Evolutionary conservation across 2,797 vertebrate genomes (phyloP), one percentile per base, ranked within the genome.

Genomic region (Rhabdomys pumilio): DNA sequence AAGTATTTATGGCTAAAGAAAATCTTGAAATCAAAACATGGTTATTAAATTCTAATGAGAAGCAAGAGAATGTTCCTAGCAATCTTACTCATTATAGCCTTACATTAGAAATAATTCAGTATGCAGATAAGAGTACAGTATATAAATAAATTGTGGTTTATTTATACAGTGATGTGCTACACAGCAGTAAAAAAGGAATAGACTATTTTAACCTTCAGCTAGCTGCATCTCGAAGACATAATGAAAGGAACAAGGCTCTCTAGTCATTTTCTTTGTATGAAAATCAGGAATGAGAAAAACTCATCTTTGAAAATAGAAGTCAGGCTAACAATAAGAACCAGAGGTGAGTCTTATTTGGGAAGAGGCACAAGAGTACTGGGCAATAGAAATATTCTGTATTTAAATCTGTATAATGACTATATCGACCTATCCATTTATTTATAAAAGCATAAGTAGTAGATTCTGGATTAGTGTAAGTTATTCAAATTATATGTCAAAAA

Each of bases 11-110:
- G 44, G 14, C n/a, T 90, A 55, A 85, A 73, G 38, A 94, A 80
- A 73, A 90, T 20, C 59, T 55, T 15, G 61, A 93, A 72, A n/a
- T 3, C 44, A 88, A 76, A 96, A 47, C 7, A 50, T 26, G 86
- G 6, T 59, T 76, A 61, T 94, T 96, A 84, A 87, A 91, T 83
- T 86, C 24, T 73, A 90, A 8, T n/a, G 31, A 85, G 75, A 94
- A 83, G 44, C 34, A 69, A 93, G 96, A 85, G 6, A 53, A 63
- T 81, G 19, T 92, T 93, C 1, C n/a, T 41, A 50, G 53, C 13
- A 90, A 19, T 13, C 19, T 69, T 65, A 59, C 57, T 90, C 0
- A 53, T 20, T 57, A 89, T 44, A 65, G 69, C 10, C 13, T 20
- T 6, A 63, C 50, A 53, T 53, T 59, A 13, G 53, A 91, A 89